Base-by-base conservation (phyloP, 1,140 invertebrate species). In the Chironomus striatipennis region DNA sequence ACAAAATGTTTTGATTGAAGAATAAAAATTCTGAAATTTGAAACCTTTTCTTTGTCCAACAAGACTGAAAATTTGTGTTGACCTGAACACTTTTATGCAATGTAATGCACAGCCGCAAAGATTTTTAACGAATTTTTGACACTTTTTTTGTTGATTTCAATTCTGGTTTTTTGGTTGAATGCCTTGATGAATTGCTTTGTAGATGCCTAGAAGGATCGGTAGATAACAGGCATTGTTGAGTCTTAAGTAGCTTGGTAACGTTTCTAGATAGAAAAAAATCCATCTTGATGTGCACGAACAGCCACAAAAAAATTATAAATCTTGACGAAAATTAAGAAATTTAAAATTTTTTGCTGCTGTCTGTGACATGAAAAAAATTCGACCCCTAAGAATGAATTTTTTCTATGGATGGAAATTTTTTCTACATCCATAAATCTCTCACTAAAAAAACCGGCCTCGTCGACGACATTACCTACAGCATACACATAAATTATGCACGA, bases 281-380 rank as follows among this genome's bases (percentile, higher is more conserved):
- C 47, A 57, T 57, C 47, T 57, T 57, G 47, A 57, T 57, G 15
- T 57, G 12, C 47, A 47, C 15, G 9, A 47, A 47, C 43, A 57
- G 65, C 65, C n/a, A 17, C 65, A 70, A 70, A 70, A 70, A 57
- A 57, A n/a, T 57, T 57, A 70, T 70, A 70, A 70, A 70, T 70
- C 65, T 70, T 18, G 65, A 70, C n/a, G 9, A 70, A 18, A 70
- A 70, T 70, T 70, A 70, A 34, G 24, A 34, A 34, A 70, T 70
- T 70, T 57, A 57, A n/a, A 70, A 34, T 34, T 34, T 34, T 34
- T 34, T 34, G 24, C 24, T 34, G 24, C 24, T 34, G 65, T 18
- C n/a, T 70, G 65, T 70, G 17, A 9, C 65, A 10, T 18, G 18
- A 20, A 67, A 57, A 15, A 57, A 34, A 34, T 2, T 34, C 24